A percentile compares a stretch with the other conserved stretches of the same genome.
Evolutionary conservation across 92 coral and sea anemone species (phyloP).

Genomic region (Heliopora coerulea): DNA sequence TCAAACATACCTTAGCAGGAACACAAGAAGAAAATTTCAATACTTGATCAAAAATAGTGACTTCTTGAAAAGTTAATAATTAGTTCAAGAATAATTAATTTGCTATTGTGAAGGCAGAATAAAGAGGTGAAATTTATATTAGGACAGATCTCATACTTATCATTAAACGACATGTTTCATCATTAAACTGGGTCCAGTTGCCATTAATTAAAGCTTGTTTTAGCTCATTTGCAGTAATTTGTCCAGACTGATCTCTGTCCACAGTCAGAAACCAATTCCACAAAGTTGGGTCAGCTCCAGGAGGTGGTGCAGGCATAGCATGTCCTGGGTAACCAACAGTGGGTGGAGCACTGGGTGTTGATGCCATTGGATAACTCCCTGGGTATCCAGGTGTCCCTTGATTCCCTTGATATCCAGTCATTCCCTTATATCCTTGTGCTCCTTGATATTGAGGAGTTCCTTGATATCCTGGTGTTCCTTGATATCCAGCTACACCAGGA

Average conservation of each 20-base stretch:
- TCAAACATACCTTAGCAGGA: conserved; percentile 81
- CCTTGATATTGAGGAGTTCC: conserved; percentile 8
- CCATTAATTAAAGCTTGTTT: conserved; percentile 92
- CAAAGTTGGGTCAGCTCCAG: conserved; percentile 84
- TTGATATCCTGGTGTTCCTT: conserved; percentile 26
- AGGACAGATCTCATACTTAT: conserved; percentile 61
- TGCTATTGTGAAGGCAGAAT: no score
- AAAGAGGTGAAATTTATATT: no score
- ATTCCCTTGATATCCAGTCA: conserved; percentile 18
- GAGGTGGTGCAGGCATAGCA: conserved; percentile 68
- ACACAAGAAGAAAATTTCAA: no score
- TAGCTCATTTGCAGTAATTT: conserved; percentile 81
- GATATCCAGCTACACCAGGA: conserved; percentile 11
- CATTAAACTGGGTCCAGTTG: conserved; percentile 93
- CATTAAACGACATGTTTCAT: conserved; percentile 95
- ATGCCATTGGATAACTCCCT: conserved; percentile 53
- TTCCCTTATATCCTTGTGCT: conserved; percentile 4
- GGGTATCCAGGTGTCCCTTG: conserved; percentile 50
- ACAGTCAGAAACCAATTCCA: conserved; percentile 98
- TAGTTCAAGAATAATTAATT: no score
- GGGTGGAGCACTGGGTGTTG: conserved; percentile 48
- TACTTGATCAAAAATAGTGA: no score
- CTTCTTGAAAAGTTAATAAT: no score
- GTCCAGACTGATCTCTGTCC: conserved; percentile 84
- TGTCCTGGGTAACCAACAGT: conserved; percentile 54